Evolutionary conservation across 2,113 vertebrate species (phyloP).

Genomic region (Bujurquina vittata): DNA sequence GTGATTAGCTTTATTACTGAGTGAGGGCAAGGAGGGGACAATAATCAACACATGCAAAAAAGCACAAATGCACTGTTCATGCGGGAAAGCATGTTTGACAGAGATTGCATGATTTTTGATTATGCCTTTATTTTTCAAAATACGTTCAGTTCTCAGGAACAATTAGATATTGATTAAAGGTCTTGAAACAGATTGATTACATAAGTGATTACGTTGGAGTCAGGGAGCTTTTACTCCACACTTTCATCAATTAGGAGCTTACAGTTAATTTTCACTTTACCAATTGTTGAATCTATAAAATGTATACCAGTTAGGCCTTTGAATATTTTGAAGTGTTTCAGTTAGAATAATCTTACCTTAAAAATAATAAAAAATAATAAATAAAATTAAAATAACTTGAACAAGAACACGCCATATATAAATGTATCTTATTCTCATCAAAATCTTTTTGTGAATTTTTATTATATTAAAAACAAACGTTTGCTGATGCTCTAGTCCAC

Average conservation of each 20-base stretch:
- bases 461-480: not conserved
- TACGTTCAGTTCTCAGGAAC: not conserved
- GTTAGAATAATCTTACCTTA: not conserved
- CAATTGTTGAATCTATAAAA: not conserved
- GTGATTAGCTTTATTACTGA: slow-evolving; percentile 37
- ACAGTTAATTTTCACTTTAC: not conserved
- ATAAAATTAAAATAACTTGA: not conserved
- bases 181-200: slow-evolving; percentile 5
- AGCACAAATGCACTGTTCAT: not conserved
- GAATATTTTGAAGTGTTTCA: not conserved
- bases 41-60: not conserved
- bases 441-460: not conserved
- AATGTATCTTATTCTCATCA: not conserved
- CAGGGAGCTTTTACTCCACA: not conserved
- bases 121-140: not conserved
- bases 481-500: not conserved
- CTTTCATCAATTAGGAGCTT: not conserved
- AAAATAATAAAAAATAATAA: not conserved
- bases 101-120: not conserved
- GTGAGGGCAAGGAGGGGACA: slow-evolving; percentile 1
- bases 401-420: not conserved
- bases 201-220: not conserved
- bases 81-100: not conserved
- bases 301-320: not conserved
- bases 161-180: slow-evolving; percentile 4